Conservation (phyloP, 2,797 vertebrate species). For the Oreochromis grahami region DNA sequence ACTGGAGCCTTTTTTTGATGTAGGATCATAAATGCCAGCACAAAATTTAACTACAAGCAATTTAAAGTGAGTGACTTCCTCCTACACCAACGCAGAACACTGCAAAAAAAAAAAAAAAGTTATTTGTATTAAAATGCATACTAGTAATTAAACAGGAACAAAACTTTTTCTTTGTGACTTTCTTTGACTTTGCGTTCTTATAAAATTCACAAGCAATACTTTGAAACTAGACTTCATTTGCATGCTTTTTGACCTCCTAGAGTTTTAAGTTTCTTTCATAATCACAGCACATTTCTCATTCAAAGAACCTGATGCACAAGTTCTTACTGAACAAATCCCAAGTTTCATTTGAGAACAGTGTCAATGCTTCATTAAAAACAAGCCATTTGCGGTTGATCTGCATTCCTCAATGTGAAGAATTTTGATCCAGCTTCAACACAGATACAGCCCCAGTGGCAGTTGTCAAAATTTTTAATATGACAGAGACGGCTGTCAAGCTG, state of each 20-base stretch:
- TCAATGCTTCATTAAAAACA: not conserved
- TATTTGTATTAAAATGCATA: not conserved
- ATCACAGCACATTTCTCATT: not conserved
- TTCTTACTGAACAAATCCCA: not conserved
- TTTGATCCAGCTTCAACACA: not conserved
- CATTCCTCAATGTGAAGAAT: not conserved
- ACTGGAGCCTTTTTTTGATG: not conserved
- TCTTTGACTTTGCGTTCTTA: not conserved
- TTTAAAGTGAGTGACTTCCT: fast-evolving
- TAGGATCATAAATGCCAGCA: not conserved
- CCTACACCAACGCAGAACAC: not conserved
- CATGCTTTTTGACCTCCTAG: not conserved
- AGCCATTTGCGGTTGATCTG: not conserved
- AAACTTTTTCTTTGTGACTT: not conserved
- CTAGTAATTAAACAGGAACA: not conserved
- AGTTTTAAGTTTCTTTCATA: not conserved
- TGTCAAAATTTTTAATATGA: not conserved
- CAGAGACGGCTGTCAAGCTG: not conserved
- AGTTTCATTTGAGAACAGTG: not conserved
- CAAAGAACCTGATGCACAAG: not conserved
- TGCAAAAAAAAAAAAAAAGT: not conserved
- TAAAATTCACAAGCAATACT: not conserved
- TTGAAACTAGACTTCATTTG: not conserved
- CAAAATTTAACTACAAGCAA: not conserved
- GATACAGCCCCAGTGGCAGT: not conserved